These are phyloP conservation scores for Drosophila peninsularis DNA, from an alignment of 2,888 invertebrate genomes.

Conservation along the genomic window DNA sequence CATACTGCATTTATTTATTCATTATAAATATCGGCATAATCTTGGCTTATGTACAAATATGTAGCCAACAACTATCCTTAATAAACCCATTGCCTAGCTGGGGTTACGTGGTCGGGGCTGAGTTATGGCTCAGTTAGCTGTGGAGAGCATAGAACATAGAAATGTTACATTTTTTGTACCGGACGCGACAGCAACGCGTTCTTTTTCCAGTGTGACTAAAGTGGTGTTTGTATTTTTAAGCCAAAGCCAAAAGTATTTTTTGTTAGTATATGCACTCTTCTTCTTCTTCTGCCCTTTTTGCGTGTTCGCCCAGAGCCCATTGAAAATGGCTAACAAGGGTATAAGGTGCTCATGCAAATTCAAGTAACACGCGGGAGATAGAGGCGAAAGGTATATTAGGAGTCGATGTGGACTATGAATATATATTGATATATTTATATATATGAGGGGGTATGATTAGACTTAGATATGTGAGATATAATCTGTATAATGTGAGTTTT, in stretches of 20 bases:
- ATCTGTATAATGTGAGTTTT: too few species aligned
- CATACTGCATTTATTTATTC: too few species aligned
- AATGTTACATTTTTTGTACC: constrained; percentile 52
- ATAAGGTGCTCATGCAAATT: constrained; percentile 8
- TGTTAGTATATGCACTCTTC: constrained; percentile 4
- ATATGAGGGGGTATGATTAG: not conserved
- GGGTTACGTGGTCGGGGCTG: not conserved
- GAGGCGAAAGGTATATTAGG: not conserved
- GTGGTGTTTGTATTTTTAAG: constrained; percentile 41
- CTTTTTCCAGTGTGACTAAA: constrained; percentile 22
- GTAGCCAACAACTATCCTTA: not conserved
- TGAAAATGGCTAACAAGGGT: constrained; percentile 2
- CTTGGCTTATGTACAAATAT: not conserved
- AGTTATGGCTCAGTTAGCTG: constrained; percentile 28
- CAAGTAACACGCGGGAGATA: not conserved
- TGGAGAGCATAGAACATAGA: constrained; percentile 33
- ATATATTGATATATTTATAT: not conserved
- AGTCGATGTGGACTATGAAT: not conserved
- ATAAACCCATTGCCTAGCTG: not conserved
- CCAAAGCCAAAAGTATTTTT: constrained; percentile 21
- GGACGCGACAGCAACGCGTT: constrained; percentile 27
- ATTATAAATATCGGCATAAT: too few species aligned
- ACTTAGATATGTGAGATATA: too few species aligned
- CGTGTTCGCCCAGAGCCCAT: not conserved
- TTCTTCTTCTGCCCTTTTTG: not conserved